Conservation (phyloP, 1,140 invertebrate species). For the Pogonomyrmex californicus region DNA sequence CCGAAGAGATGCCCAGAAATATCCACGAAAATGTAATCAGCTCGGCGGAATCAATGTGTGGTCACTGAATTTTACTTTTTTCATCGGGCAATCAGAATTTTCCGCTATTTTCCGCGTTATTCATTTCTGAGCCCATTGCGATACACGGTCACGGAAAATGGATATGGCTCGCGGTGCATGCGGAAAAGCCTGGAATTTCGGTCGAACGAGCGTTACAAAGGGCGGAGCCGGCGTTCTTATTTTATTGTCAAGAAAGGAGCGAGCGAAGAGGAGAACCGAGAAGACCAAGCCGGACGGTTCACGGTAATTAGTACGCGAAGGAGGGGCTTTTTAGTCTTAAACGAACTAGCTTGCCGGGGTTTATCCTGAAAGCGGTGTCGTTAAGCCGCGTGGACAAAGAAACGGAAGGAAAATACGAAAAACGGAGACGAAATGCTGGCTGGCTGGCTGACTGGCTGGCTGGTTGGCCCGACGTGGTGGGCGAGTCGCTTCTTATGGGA, state of each 20-base stretch:
- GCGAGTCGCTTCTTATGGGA: conserved; percentile 41
- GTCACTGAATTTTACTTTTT: conserved; percentile 23
- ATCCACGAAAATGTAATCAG: conserved; percentile 46
- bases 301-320: conserved; percentile 81
- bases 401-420: conserved; percentile 52
- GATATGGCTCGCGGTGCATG: neutral
- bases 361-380: conserved; percentile 68
- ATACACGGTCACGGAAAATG: conserved; percentile 10
- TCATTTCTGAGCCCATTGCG: conserved; percentile 32
- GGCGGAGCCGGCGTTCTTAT: conserved; percentile 40
- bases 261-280: conserved; percentile 39
- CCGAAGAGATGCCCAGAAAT: neutral
- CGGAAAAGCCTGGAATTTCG: conserved; percentile 23
- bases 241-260: conserved; percentile 44
- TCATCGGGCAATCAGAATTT: conserved; percentile 31
- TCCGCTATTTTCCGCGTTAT: conserved; percentile 25
- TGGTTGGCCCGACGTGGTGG: neutral
- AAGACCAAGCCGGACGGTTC: conserved; percentile 71
- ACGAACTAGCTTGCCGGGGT: conserved; percentile 72
- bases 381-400: conserved; percentile 66
- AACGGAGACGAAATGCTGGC: conserved; percentile 40
- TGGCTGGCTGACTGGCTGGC: conserved; percentile 5
- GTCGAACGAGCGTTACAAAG: conserved; percentile 34
- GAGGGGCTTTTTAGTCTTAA: conserved; percentile 67
- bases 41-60: neutral